Evolutionary conservation across 2,888 invertebrate species (phyloP).

Genomic region (Lomographa bimaculata): DNA sequence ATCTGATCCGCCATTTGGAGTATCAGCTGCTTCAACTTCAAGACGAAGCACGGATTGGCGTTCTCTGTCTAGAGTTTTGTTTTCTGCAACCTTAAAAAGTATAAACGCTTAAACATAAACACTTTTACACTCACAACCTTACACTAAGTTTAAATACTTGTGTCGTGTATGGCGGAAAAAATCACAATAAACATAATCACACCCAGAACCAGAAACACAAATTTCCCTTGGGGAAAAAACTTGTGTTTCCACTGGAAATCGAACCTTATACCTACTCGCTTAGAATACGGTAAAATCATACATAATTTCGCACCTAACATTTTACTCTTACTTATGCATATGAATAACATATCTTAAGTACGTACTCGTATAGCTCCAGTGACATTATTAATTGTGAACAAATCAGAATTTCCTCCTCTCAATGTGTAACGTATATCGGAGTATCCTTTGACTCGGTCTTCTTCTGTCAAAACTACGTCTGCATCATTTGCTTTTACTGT

Average conservation of each 20-base stretch:
- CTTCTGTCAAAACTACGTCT: slow-evolving; percentile 84
- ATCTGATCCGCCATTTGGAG: slow-evolving; percentile 87
- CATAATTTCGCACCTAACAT: too few relatives aligned
- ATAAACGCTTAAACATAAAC: neutral
- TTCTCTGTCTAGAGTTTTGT: slow-evolving; percentile 89
- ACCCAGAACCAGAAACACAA: too few relatives aligned
- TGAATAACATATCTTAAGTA: too few relatives aligned
- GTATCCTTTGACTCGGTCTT: slow-evolving; percentile 84
- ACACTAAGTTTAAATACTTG: too few relatives aligned
- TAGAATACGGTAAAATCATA: too few relatives aligned
- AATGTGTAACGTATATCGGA: slow-evolving; percentile 88
- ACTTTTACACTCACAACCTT: too few relatives aligned
- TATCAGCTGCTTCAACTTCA: slow-evolving; percentile 89
- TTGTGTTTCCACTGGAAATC: too few relatives aligned
- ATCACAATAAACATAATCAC: too few relatives aligned
- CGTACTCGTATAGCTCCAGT: slow-evolving; percentile 88
- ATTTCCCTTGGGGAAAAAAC: too few relatives aligned
- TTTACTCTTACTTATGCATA: too few relatives aligned
- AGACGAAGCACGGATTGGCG: slow-evolving; percentile 87
- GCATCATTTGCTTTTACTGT: slow-evolving; percentile 88
- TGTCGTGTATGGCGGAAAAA: too few relatives aligned
- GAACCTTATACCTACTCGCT: too few relatives aligned
- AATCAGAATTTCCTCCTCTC: slow-evolving; percentile 88
- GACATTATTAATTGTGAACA: slow-evolving; percentile 87
- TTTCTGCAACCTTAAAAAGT: slow-evolving; percentile 77